A percentile compares a stretch with the other conserved stretches of the same genome.
These are phyloP conservation scores for Synanceia verrucosa DNA, from an alignment of 2,797 vertebrate species.

Conservation along the genomic window DNA sequence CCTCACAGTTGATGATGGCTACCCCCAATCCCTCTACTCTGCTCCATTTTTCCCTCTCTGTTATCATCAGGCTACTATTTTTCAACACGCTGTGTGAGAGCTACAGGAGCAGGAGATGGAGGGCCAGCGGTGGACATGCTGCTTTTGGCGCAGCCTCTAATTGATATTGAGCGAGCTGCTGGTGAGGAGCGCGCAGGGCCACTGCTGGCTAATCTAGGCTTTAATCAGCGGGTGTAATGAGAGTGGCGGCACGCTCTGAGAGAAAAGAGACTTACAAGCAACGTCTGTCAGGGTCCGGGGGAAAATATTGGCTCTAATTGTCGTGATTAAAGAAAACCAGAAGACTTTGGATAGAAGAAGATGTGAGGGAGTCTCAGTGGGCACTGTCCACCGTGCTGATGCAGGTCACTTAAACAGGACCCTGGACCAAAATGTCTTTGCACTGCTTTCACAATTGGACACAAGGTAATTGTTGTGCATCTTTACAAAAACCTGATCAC, in stretches of 20 bases:
- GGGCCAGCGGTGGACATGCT: conserved; percentile 89
- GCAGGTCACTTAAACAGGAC: not conserved
- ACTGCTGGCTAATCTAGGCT: conserved; percentile 99
- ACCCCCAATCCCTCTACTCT: not conserved
- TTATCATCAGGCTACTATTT: conserved; percentile 74
- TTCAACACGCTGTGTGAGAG: conserved; percentile 83
- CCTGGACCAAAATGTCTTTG: not conserved
- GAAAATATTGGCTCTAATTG: conserved; percentile 98
- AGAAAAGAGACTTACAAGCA: conserved; percentile 99
- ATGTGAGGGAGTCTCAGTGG: conserved; percentile 18
- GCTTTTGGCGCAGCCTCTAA: conserved; percentile 91
- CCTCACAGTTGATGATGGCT: conserved; percentile 13
- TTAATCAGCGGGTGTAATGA: conserved; percentile 99
- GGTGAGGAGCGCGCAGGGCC: conserved; percentile 96
- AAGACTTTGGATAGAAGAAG: conserved; percentile 84
- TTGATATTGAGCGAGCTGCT: conserved; percentile 99
- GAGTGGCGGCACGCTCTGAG: conserved; percentile 95
- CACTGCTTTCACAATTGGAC: conserved; percentile 29
- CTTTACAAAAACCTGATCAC: conserved; percentile 77
- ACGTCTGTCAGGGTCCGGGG: conserved; percentile 98
- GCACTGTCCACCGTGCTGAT: conserved; percentile 65
- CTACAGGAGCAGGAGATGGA: conserved; percentile 55
- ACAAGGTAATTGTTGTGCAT: conserved; percentile 77
- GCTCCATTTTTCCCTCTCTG: not conserved
- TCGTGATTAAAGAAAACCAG: conserved; percentile 94